Evolutionary conservation across 1,140 invertebrate genomes (phyloP), one percentile per base, ranked within the genome.

Genomic region (Schlechtendalia chinensis): DNA sequence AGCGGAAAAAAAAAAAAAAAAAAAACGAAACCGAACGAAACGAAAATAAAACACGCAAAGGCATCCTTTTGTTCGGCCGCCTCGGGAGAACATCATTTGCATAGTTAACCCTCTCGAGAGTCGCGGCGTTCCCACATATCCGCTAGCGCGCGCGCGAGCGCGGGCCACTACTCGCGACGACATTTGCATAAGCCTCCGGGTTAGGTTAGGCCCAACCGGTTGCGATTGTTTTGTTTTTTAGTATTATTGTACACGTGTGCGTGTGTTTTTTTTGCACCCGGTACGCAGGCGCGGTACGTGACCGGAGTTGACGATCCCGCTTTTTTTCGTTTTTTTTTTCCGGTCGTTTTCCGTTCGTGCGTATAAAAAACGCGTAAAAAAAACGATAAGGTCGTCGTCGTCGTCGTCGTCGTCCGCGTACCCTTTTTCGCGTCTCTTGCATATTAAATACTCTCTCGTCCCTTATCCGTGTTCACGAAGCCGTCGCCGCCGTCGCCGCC

Each of bases 31-130:
- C 74, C n/a, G n/a, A n/a, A n/a, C n/a, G n/a, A n/a, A n/a, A n/a
- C n/a, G n/a, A n/a, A n/a, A n/a, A n/a, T n/a, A n/a, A n/a, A n/a
- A 61, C 32, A 74, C 10, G 74, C 29, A 77, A 77, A 77, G 74
- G 74, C 74, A 77, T 77, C 74, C 74, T 77, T 77, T 77, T 77
- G 74, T 77, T 77, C 59, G 50, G 67, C 29, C 39, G n/a, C 14
- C 65, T 8, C n/a, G 65, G 29, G 27, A 8, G 3, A 8, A 17
- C 39, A n/a, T 77, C 59, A 77, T 77, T 77, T 77, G 74, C 74
- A 77, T 77, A 77, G 74, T 77, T 77, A 77, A 77, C 74, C 74
- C 74, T 77, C 74, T 77, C 74, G 74, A 77, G 74, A n/a, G n/a
- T 75, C 65, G 65, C 45, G 22, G 65, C 22, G 27, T 77, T 77